phyloP scores from a whole-genome alignment of 1,140 invertebrate genomes.

The Diabrotica virgifera region DNA sequence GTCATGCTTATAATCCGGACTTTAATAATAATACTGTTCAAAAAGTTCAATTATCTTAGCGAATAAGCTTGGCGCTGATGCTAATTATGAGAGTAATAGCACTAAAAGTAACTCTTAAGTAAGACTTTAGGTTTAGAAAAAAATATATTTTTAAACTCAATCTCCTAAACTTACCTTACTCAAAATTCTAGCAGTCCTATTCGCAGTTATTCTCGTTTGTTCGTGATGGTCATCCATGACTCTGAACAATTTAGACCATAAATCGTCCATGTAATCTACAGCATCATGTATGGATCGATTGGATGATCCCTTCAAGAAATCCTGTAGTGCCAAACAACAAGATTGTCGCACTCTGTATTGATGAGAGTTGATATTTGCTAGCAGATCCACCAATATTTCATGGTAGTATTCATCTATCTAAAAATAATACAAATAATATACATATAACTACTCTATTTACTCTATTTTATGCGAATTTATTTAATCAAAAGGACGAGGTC shows the following conservation, averaged over 20 bases:
- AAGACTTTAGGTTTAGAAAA: no score
- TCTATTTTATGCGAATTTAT: no score
- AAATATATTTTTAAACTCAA: no score
- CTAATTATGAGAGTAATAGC: no score
- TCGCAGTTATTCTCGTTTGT: slow-evolving; percentile 77
- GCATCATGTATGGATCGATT: slow-evolving; percentile 49
- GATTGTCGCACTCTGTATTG: slow-evolving; percentile 90
- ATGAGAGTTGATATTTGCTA: slow-evolving; percentile 74
- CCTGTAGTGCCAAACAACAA: slow-evolving; percentile 81
- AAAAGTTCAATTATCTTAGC: no score
- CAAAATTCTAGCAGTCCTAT: slow-evolving; percentile 70
- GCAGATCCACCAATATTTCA: slow-evolving; percentile 80
- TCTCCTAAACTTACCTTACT: slow-evolving; percentile 63
- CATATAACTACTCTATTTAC: no score
- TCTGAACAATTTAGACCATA: slow-evolving; percentile 81
- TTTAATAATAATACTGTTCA: no score
- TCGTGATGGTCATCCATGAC: slow-evolving; percentile 95
- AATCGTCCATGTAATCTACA: slow-evolving; percentile 59
- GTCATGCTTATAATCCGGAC: no score
- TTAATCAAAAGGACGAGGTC: no score
- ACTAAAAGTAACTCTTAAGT: no score
- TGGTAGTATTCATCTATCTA: slow-evolving; percentile 84
- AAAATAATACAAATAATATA: slow-evolving; percentile 31
- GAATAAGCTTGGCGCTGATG: no score
- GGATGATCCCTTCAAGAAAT: slow-evolving; percentile 63